Conservation (phyloP, 2,113 vertebrate species). For the Archilochus colubris region DNA sequence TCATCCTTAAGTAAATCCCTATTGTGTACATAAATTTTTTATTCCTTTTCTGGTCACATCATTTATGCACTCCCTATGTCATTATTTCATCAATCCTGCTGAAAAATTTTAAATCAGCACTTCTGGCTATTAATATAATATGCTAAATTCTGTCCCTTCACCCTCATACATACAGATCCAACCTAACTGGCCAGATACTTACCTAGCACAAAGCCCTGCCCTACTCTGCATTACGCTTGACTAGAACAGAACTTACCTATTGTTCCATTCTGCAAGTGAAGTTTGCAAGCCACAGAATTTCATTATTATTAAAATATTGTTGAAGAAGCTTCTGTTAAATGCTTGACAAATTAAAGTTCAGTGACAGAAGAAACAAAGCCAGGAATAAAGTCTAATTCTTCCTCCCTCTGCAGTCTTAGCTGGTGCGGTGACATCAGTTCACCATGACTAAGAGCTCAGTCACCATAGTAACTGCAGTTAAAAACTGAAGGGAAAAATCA, state of each 20-base stretch:
- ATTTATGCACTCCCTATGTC: not conserved
- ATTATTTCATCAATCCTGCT: not conserved
- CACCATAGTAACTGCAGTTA: constrained; percentile 78
- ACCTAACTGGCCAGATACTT: not conserved
- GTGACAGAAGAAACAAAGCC: constrained; percentile 33
- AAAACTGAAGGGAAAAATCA: constrained; percentile 76
- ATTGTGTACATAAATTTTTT: not conserved
- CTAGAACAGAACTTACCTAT: not conserved
- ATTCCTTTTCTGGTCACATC: not conserved
- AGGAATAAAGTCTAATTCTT: constrained; percentile 65
- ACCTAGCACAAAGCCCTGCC: not conserved
- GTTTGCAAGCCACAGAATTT: not conserved
- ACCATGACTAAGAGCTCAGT: constrained; percentile 66
- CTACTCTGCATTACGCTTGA: not conserved
- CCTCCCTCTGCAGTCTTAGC: constrained; percentile 50
- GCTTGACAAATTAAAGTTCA: constrained; percentile 28
- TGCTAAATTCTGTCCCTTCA: not conserved
- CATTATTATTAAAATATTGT: not conserved
- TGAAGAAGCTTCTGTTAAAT: constrained; percentile 6
- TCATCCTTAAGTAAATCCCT: not conserved
- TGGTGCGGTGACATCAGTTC: constrained; percentile 74
- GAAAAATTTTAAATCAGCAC: not conserved
- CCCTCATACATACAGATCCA: not conserved
- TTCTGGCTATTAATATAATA: not conserved
- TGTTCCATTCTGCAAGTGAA: not conserved